phyloP scores from a whole-genome alignment of 2,113 vertebrate genomes.

The Noctilio leporinus region DNA sequence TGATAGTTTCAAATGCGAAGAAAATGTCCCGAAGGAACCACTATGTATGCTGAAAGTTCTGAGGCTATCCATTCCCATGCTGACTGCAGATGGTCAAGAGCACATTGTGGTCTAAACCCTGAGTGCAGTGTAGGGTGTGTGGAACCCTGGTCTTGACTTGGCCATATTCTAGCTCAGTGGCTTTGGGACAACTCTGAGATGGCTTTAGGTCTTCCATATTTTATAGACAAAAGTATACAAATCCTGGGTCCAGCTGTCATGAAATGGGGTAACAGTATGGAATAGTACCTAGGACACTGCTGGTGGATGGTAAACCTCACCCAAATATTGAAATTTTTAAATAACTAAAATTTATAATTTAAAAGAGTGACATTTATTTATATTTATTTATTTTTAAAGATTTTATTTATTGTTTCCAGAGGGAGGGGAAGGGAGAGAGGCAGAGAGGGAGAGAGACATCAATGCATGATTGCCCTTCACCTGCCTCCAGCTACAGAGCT shows the following conservation, averaged over 20 bases:
- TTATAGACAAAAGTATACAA: not conserved
- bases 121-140: accelerated
- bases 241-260: too few relatives aligned
- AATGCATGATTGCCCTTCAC: too few relatives aligned
- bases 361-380: not conserved
- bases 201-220: not conserved
- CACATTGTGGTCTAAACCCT: not conserved
- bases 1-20: not conserved
- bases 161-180: accelerated
- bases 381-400: too few relatives aligned
- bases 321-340: not conserved
- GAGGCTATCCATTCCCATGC: not conserved
- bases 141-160: too few relatives aligned
- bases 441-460: too few relatives aligned
- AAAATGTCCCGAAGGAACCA: not conserved
- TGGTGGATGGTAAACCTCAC: not conserved
- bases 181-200: not conserved
- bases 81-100: not conserved
- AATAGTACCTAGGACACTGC: not conserved
- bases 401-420: too few relatives aligned
- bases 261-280: not conserved
- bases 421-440: too few relatives aligned
- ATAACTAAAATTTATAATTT: not conserved
- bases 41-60: accelerated
- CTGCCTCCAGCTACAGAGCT: too few relatives aligned